Evolutionary conservation across 2,888 invertebrate genomes (phyloP).

Genomic region (Lasioglossum vierecki): DNA sequence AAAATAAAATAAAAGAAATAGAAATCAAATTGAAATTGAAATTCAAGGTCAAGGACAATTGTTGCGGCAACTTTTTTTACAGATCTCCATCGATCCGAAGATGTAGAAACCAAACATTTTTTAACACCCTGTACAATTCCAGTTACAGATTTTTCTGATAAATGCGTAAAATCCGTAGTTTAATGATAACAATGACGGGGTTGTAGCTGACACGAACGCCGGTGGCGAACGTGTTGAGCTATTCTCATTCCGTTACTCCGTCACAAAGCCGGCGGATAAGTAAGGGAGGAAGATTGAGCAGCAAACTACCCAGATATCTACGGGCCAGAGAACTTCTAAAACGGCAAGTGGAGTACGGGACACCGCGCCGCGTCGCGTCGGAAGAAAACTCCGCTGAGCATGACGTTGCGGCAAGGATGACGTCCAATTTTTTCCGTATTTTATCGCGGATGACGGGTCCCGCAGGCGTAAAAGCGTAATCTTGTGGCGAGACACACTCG

Average conservation of each 20-base stretch:
- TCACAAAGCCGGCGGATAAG: background rate
- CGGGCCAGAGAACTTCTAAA: conserved; percentile 14
- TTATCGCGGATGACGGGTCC: conserved; percentile 2
- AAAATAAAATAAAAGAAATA: no score
- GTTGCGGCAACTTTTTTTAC: no score
- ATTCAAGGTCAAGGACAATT: no score
- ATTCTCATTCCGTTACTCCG: background rate
- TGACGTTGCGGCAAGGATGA: background rate
- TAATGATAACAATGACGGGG: background rate
- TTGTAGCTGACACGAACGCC: background rate
- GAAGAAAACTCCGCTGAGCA: background rate
- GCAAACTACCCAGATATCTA: background rate
- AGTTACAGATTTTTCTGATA: no score
- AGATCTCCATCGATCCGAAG: no score
- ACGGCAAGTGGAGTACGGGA: background rate
- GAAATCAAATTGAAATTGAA: no score
- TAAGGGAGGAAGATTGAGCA: conserved; percentile 8
- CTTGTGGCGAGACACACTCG: conserved; percentile 56
- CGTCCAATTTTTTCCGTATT: conserved; percentile 32
- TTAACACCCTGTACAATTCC: no score
- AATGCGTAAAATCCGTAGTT: no score
- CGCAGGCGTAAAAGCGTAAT: conserved; percentile 55
- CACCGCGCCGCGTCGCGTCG: no score
- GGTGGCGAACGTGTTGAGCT: background rate
- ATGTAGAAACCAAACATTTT: no score